phyloP scores from a whole-genome alignment of 2,113 vertebrate genomes.

The Sphaerodactylus townsendi region DNA sequence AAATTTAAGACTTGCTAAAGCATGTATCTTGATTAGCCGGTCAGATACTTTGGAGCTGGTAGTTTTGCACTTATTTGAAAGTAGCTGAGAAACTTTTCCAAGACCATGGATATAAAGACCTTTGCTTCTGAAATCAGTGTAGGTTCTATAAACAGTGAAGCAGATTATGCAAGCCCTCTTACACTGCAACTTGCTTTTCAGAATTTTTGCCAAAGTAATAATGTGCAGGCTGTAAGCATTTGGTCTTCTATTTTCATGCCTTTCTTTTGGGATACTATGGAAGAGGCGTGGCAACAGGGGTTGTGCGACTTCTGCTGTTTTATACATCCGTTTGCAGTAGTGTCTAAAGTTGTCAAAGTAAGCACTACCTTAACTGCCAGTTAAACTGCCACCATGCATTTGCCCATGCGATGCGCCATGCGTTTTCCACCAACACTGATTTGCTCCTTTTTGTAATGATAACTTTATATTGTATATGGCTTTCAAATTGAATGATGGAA shows the following conservation, averaged over 20 bases:
- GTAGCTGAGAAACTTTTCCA: not conserved
- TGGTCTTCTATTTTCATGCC: not conserved
- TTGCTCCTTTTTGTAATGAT: not conserved
- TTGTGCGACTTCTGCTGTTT: not conserved
- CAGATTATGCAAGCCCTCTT: not conserved
- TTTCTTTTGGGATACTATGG: not conserved
- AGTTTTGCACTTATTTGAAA: conserved; percentile 4
- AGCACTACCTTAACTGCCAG: not conserved
- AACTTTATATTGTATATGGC: not conserved
- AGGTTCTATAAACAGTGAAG: not conserved
- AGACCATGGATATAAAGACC: not conserved
- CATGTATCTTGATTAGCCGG: conserved; percentile 38
- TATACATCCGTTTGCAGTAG: not conserved
- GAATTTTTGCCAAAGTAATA: not conserved
- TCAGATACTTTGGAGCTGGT: not conserved
- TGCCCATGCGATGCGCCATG: not conserved
- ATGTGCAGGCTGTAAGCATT: not conserved
- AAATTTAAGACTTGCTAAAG: conserved; percentile 46
- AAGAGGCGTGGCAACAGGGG: not conserved
- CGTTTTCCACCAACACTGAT: too few relatives aligned
- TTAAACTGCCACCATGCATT: not conserved
- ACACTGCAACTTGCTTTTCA: not conserved
- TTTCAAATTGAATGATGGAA: not conserved
- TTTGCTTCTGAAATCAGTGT: not conserved
- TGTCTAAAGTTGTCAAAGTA: not conserved